Evolutionary conservation across 2,797 vertebrate genomes (phyloP).

Genomic region (Chelmon rostratus): DNA sequence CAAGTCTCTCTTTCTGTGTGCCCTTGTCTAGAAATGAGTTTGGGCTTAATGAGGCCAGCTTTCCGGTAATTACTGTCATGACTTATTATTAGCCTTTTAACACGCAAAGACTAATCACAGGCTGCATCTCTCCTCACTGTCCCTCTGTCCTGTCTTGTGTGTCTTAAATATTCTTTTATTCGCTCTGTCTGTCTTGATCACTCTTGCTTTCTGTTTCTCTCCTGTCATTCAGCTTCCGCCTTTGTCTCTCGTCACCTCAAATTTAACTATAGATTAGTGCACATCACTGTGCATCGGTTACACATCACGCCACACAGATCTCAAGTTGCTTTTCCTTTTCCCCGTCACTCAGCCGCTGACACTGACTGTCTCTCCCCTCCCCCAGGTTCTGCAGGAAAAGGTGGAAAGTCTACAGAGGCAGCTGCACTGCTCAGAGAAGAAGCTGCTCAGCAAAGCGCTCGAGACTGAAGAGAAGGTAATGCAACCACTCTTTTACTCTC

Average conservation of each 20-base stretch:
- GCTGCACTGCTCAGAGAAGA: constrained; percentile 86
- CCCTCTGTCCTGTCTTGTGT: constrained; percentile 17
- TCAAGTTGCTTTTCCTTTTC: constrained; percentile 31
- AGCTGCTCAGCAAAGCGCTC: constrained; percentile 88
- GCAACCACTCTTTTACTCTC: not conserved
- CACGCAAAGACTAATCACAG: constrained; percentile 49
- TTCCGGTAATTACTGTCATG: constrained; percentile 62
- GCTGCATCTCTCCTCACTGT: constrained; percentile 43
- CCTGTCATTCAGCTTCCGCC: constrained; percentile 6
- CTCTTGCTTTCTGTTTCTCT: constrained; percentile 43
- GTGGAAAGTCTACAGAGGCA: constrained; percentile 86
- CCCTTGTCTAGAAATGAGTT: constrained; percentile 55
- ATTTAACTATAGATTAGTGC: constrained; percentile 30
- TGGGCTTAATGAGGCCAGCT: constrained; percentile 64
- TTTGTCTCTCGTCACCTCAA: constrained; percentile 1
- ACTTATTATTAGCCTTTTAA: constrained; percentile 73
- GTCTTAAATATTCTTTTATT: constrained; percentile 19
- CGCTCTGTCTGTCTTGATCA: constrained; percentile 5
- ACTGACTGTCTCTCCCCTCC: constrained; percentile 66
- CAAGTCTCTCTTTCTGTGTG: constrained; percentile 38
- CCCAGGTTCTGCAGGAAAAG: constrained; percentile 91
- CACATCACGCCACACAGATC: constrained; percentile 28
- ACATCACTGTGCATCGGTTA: constrained; percentile 39
- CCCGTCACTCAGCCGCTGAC: constrained; percentile 27
- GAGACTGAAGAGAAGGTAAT: constrained; percentile 92